Conservation (phyloP, 2,888 invertebrate genomes). For the Mythimna impura region DNA sequence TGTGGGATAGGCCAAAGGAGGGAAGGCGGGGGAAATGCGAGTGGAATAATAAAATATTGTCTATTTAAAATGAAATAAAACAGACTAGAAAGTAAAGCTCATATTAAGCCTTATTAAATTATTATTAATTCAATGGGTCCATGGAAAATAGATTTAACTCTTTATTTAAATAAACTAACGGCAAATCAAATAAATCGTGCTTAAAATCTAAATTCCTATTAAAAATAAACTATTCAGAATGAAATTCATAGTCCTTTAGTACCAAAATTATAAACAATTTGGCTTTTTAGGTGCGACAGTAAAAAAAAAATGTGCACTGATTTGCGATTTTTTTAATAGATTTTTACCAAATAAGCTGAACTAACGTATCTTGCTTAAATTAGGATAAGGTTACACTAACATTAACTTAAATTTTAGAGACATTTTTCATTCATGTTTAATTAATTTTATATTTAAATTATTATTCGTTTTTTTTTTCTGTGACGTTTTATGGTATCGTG, state of each 20-base stretch:
- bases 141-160: not conserved
- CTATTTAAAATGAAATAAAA: slow-evolving; percentile 9
- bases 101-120: slow-evolving; percentile 31
- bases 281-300: slow-evolving; percentile 76
- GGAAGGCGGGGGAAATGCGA: not conserved
- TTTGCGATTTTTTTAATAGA: slow-evolving; percentile 60
- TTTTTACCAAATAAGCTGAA: slow-evolving; percentile 75
- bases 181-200: slow-evolving; percentile 29
- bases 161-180: not conserved
- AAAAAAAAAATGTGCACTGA: slow-evolving; percentile 66
- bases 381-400: slow-evolving; percentile 74
- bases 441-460: slow-evolving; percentile 61
- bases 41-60: slow-evolving; percentile 1
- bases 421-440: slow-evolving; percentile 49
- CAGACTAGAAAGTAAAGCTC: slow-evolving; percentile 14
- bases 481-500: slow-evolving; percentile 42
- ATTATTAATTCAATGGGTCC: slow-evolving; percentile 12
- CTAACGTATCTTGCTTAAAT: slow-evolving; percentile 68
- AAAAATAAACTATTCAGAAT: slow-evolving; percentile 36
- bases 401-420: slow-evolving; percentile 48
- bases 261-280: slow-evolving; percentile 72
- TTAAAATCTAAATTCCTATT: slow-evolving; percentile 24
- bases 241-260: slow-evolving; percentile 50
- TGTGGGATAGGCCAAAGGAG: not conserved
- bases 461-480: slow-evolving; percentile 51